phyloP scores from a whole-genome alignment of 2,113 vertebrate species.

The Eublepharis macularius region DNA sequence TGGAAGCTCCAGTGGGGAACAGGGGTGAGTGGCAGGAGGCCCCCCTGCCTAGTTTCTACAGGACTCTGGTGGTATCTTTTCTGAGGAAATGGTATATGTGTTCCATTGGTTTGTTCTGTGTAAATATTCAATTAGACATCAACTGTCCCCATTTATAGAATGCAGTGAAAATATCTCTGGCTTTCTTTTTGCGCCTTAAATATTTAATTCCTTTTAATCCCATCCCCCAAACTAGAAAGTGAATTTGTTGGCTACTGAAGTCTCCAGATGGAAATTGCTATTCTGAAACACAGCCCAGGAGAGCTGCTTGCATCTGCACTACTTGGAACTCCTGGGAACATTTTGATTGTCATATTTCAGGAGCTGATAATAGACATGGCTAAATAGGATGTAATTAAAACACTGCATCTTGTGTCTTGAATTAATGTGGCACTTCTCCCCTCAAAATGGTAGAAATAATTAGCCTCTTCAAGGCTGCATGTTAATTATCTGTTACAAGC shows the following conservation, averaged over 20 bases:
- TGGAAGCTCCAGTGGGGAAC: too few species aligned
- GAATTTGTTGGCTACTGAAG: background rate
- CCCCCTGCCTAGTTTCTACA: too few species aligned
- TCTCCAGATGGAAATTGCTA: conserved; percentile 22
- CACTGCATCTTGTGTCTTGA: conserved; percentile 12
- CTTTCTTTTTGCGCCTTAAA: background rate
- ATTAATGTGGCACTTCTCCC: conserved; percentile 27
- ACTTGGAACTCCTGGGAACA: background rate
- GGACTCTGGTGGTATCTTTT: too few species aligned
- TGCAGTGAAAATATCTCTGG: background rate
- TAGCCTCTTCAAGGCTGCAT: conserved; percentile 17
- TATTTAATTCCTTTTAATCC: background rate
- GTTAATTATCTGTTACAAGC: conserved; percentile 21
- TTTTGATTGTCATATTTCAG: conserved; percentile 10
- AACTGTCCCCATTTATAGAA: background rate
- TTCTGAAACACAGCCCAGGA: background rate
- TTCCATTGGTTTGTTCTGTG: background rate
- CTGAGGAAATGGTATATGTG: background rate
- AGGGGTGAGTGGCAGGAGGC: too few species aligned
- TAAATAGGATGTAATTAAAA: conserved; percentile 23
- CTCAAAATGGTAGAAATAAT: conserved; percentile 10
- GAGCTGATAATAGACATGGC: conserved; percentile 10
- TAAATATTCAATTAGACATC: background rate
- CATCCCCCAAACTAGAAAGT: background rate
- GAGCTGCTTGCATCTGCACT: background rate